These are phyloP conservation scores for Panorpa germanica DNA, from an alignment of 2,888 invertebrate species.

Conservation along the genomic window DNA sequence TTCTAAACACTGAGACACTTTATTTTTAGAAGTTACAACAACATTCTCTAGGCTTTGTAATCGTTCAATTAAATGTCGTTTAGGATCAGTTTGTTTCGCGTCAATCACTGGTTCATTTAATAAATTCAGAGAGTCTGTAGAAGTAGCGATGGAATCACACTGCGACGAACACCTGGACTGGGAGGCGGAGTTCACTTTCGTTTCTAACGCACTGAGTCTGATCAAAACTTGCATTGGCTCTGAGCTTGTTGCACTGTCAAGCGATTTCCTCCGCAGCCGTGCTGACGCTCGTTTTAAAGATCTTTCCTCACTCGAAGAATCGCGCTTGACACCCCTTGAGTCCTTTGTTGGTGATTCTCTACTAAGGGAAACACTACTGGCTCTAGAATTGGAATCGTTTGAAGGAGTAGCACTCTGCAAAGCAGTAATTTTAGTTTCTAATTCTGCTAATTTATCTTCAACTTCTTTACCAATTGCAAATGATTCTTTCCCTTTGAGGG, in stretches of 20 bases:
- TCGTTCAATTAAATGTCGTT: slow-evolving; percentile 34
- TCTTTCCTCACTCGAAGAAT: slow-evolving; percentile 26
- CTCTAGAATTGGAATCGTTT: slow-evolving; percentile 16
- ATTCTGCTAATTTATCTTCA: slow-evolving; percentile 64
- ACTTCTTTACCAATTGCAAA: slow-evolving; percentile 65
- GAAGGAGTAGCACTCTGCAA: no score
- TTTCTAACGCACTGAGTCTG: slow-evolving; percentile 55
- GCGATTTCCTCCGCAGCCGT: slow-evolving; percentile 47
- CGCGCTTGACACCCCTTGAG: slow-evolving; percentile 24
- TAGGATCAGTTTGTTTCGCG: slow-evolving; percentile 30
- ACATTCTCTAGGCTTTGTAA: slow-evolving; percentile 39
- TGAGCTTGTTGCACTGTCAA: slow-evolving; percentile 58
- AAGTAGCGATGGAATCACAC: slow-evolving; percentile 28
- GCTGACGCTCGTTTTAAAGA: slow-evolving; percentile 32
- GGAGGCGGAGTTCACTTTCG: slow-evolving; percentile 47
- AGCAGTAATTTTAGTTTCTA: slow-evolving; percentile 57
- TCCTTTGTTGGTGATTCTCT: slow-evolving; percentile 28
- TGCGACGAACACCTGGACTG: slow-evolving; percentile 12
- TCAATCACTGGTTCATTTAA: slow-evolving; percentile 25
- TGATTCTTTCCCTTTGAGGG: slow-evolving; percentile 66
- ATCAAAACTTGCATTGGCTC: slow-evolving; percentile 68
- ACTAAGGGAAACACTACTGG: slow-evolving; percentile 13
- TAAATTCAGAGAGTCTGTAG: slow-evolving; percentile 36
- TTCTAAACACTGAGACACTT: slow-evolving; percentile 45
- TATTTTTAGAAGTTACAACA: slow-evolving; percentile 41